Base-by-base conservation (phyloP, 1,140 invertebrate genomes). In the Panulirus ornatus region DNA sequence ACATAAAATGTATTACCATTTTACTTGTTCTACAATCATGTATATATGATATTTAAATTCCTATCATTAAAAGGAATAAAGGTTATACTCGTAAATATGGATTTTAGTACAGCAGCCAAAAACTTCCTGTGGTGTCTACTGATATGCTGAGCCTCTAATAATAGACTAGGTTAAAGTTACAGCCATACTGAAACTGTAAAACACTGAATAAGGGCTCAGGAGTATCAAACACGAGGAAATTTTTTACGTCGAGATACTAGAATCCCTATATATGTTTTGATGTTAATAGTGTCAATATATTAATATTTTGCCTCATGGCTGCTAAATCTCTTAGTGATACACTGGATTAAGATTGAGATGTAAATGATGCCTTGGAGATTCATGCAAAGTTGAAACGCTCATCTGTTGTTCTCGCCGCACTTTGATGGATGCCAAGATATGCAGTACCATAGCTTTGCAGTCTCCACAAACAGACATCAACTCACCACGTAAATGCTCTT, bases 361-460 rank as follows among this genome's bases (percentile, higher is more conserved):
- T 19, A 92, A 73, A 71, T 92, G 88, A 63, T 89, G 82, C 3
- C 91, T 58, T 19, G 91, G 91, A 14, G 81, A 86, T 42, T 88
- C 79, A 9, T 90, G 88, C 27, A 88, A 85, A 70, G 88, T 63
- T 30, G 86, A 66, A 5, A 63, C 42, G 34, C 79, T 84, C 30
- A 51, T 47, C 9, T 79, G 82, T 34, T 92, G 84, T 58, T 91
- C 92, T 75, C 91, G 73, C 36, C 92, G 83, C 2, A 91, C 54
- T 71, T 88, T 92, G 30, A 91, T 92, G 36, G 91, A 91, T 16
- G 97, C 97, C 92, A 98, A 98, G 93, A 98, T 98, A 94, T 98
- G 97, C 91, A 97, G 95, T 47, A 99, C 97, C 96, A 99, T 97
- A 11, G 97, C 96, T 93, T 98, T 98, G 94, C 98, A 99, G 94